A percentile compares a stretch with the other conserved stretches of the same genome.
Evolutionary conservation across 1,140 invertebrate species (phyloP).

Genomic region (Reticulitermes speratus): DNA sequence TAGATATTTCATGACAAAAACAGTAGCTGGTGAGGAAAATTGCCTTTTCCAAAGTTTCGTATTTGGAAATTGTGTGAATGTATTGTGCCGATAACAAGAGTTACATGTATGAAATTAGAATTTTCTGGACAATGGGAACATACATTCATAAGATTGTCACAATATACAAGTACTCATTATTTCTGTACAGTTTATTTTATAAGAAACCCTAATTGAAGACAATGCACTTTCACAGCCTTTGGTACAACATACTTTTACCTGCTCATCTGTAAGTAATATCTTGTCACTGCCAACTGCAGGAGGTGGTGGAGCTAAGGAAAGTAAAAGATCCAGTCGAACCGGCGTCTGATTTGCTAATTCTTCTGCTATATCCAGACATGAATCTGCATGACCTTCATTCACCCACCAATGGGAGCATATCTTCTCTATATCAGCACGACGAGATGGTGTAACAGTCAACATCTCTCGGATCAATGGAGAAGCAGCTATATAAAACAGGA

Average conservation of each 20-base stretch:
- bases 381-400: slow-evolving; percentile 75
- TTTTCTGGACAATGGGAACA: no score
- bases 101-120: no score
- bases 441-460: slow-evolving; percentile 86
- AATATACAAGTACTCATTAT: no score
- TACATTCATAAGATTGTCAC: no score
- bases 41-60: no score
- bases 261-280: slow-evolving; percentile 44
- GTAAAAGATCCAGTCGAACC: slow-evolving; percentile 81
- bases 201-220: no score
- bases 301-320: slow-evolving; percentile 74
- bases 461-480: slow-evolving; percentile 92
- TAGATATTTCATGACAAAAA: no score
- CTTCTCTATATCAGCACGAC: slow-evolving; percentile 88
- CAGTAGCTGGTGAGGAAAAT: no score
- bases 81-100: no score
- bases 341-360: slow-evolving; percentile 87
- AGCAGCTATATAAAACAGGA: slow-evolving; percentile 66
- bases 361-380: slow-evolving; percentile 83
- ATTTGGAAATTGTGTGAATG: no score
- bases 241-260: background rate
- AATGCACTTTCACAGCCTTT: no score
- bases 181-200: no score
- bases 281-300: slow-evolving; percentile 41
- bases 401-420: slow-evolving; percentile 91